Evolutionary conservation across 2,888 invertebrate genomes (phyloP).

Genomic region (Oscheius sp.): DNA sequence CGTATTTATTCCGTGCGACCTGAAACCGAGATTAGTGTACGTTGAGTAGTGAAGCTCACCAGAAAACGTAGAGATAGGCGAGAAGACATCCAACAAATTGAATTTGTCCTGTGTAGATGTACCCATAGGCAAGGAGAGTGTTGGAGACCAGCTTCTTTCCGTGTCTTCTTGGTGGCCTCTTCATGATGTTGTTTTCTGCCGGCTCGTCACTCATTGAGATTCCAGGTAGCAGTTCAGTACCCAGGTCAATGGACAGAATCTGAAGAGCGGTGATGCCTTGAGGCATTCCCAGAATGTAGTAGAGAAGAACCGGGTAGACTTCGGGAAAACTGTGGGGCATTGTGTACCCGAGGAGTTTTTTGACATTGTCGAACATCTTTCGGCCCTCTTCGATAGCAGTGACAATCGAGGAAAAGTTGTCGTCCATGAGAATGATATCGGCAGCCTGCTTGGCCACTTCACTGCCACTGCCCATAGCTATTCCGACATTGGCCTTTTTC

Average conservation of each 20-base stretch:
- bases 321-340: constrained; percentile 49
- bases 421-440: constrained; percentile 57
- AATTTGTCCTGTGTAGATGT: constrained; percentile 39
- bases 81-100: constrained; percentile 50
- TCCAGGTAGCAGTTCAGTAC: constrained; percentile 53
- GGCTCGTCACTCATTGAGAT: constrained; percentile 48
- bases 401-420: constrained; percentile 58
- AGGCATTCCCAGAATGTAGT: constrained; percentile 51
- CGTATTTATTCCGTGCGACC: constrained; percentile 39
- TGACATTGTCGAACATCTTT: constrained; percentile 55
- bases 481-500: constrained; percentile 37
- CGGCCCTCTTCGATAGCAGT: constrained; percentile 51
- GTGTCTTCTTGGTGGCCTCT: constrained; percentile 46
- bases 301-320: constrained; percentile 47
- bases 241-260: constrained; percentile 50
- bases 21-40: constrained; percentile 10
- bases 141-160: constrained; percentile 47
- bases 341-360: constrained; percentile 51
- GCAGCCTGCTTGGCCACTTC: constrained; percentile 61
- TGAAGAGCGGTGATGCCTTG: constrained; percentile 50
- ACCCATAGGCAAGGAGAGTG: constrained; percentile 44
- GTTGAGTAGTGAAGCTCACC: constrained; percentile 38
- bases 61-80: constrained; percentile 47
- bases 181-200: constrained; percentile 51
- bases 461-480: constrained; percentile 41